Conservation (phyloP, 2,113 vertebrate species). For the Haemorhous mexicanus region DNA sequence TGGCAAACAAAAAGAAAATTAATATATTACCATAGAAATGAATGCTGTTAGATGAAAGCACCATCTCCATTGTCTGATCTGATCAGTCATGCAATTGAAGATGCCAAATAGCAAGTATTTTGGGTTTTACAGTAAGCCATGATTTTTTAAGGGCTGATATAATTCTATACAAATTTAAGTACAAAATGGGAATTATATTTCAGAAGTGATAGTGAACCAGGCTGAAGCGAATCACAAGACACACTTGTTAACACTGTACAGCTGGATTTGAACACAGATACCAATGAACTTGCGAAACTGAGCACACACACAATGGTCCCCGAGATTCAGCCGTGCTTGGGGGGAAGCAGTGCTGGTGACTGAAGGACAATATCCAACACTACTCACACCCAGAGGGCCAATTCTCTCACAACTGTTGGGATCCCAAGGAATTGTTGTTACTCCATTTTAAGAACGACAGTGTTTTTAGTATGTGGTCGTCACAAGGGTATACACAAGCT, state of each 20-base stretch:
- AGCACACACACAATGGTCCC: conserved; percentile 24
- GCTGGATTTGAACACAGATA: not conserved
- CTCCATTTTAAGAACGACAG: not conserved
- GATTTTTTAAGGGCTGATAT: not conserved
- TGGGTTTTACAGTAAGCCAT: conserved; percentile 40
- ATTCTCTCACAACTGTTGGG: not conserved
- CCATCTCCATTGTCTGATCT: not conserved
- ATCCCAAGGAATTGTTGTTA: conserved; percentile 5
- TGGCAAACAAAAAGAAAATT: not conserved
- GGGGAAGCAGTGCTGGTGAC: not conserved
- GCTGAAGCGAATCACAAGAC: conserved; percentile 19
- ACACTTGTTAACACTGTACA: not conserved
- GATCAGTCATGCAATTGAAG: not conserved
- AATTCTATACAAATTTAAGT: conserved; percentile 2
- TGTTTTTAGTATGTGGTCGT: not conserved
- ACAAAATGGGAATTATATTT: conserved; percentile 18
- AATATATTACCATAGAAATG: not conserved
- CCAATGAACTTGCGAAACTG: not conserved
- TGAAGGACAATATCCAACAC: not conserved
- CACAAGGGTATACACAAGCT: conserved; percentile 22
- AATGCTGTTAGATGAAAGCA: conserved; percentile 40
- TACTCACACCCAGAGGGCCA: not conserved
- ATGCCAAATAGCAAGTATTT: not conserved
- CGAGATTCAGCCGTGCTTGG: not conserved
- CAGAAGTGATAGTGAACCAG: not conserved